Evolutionary conservation across 2,113 vertebrate species (phyloP).

Genomic region (Hydrochoerus hydrochaeris): DNA sequence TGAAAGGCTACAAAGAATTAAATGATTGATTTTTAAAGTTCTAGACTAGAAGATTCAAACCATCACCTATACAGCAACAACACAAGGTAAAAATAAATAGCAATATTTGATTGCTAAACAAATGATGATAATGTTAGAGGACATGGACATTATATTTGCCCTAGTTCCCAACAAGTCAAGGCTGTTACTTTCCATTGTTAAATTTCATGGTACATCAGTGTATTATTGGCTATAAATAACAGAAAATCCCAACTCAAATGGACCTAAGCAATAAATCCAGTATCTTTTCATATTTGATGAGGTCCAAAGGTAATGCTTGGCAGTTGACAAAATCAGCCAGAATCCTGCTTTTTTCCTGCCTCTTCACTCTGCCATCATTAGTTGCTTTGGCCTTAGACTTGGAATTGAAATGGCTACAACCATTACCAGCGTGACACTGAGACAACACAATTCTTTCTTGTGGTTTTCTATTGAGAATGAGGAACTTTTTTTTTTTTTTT

Average conservation of each 20-base stretch:
- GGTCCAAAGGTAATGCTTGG: background rate
- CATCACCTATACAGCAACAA: background rate
- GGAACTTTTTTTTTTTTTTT: conserved; percentile 19
- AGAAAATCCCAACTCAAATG: background rate
- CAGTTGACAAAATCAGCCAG: background rate
- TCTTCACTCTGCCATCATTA: background rate
- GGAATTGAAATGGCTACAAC: conserved; percentile 15
- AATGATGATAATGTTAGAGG: background rate
- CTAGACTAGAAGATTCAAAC: conserved; percentile 9
- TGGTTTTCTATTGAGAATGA: conserved; percentile 43
- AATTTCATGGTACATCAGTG: background rate
- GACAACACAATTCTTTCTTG: background rate
- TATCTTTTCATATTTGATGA: background rate
- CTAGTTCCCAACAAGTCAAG: background rate
- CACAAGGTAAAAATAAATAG: conserved; percentile 17
- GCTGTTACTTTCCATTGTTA: background rate
- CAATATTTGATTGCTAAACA: background rate
- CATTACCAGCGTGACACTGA: background rate
- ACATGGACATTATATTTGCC: background rate
- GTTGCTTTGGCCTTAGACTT: conserved; percentile 6
- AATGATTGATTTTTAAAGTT: conserved; percentile 22
- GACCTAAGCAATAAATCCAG: background rate
- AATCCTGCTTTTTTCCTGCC: background rate
- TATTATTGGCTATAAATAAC: background rate
- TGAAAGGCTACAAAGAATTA: background rate